Evolutionary conservation across 2,797 vertebrate species (phyloP), one percentile per base, ranked within the genome.

Genomic region (Sandelia bainsii): DNA sequence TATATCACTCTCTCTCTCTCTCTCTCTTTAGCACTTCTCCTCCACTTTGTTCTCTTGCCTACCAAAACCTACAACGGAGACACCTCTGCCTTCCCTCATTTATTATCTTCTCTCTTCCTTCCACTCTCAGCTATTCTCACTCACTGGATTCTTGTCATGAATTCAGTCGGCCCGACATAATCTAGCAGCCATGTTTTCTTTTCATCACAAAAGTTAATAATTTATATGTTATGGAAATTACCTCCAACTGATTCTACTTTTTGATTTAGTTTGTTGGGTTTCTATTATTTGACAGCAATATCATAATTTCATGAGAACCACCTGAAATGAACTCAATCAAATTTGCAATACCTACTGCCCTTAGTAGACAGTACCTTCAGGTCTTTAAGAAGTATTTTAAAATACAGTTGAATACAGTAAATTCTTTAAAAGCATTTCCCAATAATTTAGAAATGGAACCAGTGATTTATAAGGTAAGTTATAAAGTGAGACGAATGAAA

Each of bases 161-260:
- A n/a, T 49, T 72, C 72, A 83, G 42, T 46, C 57, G 20, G 27
- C 51, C 54, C 29, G 77, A 77, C 72, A 69, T 56, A 8, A 57
- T 75, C 52, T 8, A 67, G 37, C 46, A 22, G 57, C 49, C 48
- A 50, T 65, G 60, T 79, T 81, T 84, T 79, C 49, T 75, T 85
- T 69, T 84, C 67, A 85, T 84, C 73, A 61, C 59, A 78, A 10
- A 10, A 62, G 62, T 79, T 67, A 75, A 69, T 80, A 82, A 77
- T 56, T 74, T 72, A 45, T 52, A 78, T 65, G 74, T 73, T 50
- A 63, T 62, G 44, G 62, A 86, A 80, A 51, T 73, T 20, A 70
- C 69, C 82, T 79, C 61, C 37, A 65, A 46, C 59, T 51, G 17
- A 70, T 61, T 66, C 60, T 58, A 19, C 27, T 66, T 62, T 75